Conservation (phyloP, 2,888 invertebrate species). For the Melanargia galathea region DNA sequence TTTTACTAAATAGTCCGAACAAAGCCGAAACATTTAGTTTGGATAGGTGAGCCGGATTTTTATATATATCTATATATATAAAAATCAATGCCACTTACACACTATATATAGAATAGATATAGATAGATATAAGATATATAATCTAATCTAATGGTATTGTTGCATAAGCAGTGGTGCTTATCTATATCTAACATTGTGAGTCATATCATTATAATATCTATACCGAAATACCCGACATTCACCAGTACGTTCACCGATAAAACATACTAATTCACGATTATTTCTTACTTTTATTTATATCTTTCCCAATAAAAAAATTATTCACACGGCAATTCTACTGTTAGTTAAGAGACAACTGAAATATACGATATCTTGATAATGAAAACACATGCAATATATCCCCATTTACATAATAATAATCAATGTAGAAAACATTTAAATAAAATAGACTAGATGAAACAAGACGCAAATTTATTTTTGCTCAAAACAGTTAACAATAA, state of each 20-base stretch:
- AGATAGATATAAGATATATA: too few relatives aligned
- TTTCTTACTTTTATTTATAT: background rate
- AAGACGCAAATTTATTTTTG: background rate
- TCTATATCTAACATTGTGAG: background rate
- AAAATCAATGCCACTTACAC: too few relatives aligned
- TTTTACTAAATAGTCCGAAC: too few relatives aligned
- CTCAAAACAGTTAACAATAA: background rate
- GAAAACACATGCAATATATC: constrained; percentile 1
- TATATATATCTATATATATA: too few relatives aligned
- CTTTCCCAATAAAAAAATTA: background rate
- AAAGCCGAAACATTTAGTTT: too few relatives aligned
- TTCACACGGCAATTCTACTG: background rate
- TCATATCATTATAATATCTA: background rate
- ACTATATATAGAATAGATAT: too few relatives aligned
- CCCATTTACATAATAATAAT: background rate
- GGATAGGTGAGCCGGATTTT: too few relatives aligned
- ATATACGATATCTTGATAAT: constrained; percentile 1
- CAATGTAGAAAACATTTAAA: background rate
- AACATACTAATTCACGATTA: background rate
- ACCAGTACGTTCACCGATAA: background rate
- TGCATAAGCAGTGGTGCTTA: background rate
- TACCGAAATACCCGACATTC: background rate
- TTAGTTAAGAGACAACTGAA: constrained; percentile 12
- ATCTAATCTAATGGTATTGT: background rate
- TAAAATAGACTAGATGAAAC: background rate